Evolutionary conservation across 1,140 invertebrate species (phyloP).

Genomic region (Colletes latitarsis): DNA sequence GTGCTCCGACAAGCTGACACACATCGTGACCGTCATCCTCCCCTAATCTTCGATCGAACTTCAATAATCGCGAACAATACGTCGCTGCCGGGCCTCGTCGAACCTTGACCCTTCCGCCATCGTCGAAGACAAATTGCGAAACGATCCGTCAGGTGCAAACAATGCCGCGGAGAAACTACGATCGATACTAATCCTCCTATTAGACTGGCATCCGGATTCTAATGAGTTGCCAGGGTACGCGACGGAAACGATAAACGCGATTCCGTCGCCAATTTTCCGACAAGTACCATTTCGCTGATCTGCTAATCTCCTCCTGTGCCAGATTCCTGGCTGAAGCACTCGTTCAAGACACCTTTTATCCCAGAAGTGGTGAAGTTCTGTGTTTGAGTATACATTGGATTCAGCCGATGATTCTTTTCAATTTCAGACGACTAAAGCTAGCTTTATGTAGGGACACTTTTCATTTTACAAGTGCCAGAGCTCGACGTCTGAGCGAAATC

Average conservation of each 20-base stretch:
- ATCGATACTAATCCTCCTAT: constrained; percentile 35
- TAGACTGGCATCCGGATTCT: constrained; percentile 10
- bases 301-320: not conserved
- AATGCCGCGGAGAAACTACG: constrained; percentile 4
- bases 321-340: not conserved
- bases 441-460: too few relatives aligned
- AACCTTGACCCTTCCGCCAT: constrained; percentile 14
- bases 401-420: not conserved
- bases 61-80: constrained; percentile 44
- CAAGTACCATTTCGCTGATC: not conserved
- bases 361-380: not conserved
- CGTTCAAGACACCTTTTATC: not conserved
- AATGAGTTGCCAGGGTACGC: constrained; percentile 9
- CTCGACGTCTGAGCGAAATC: too few relatives aligned
- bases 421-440: not conserved
- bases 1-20: not conserved
- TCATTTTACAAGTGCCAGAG: too few relatives aligned
- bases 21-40: not conserved
- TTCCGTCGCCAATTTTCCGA: not conserved
- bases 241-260: constrained; percentile 7
- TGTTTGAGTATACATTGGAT: not conserved
- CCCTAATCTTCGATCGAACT: constrained; percentile 26
- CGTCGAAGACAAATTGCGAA: constrained; percentile 47
- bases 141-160: constrained; percentile 30
- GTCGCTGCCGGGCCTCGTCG: not conserved